Conservation (phyloP, 1,140 invertebrate genomes). For the Eciton burchellii region DNA sequence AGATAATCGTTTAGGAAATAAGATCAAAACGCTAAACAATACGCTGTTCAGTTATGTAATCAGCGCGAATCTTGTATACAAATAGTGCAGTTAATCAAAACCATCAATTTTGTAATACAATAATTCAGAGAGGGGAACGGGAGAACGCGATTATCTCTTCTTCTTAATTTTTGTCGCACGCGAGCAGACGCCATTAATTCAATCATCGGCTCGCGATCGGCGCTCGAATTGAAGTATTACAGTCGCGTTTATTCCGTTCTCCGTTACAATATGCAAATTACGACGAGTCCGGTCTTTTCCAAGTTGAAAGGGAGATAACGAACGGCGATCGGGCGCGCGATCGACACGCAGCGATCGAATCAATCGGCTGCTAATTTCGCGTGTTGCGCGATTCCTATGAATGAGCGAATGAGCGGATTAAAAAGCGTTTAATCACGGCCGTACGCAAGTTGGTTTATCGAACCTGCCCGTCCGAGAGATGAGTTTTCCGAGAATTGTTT, state of each 20-base stretch:
- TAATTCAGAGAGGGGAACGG: no score
- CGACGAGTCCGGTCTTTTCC: slow-evolving; percentile 1
- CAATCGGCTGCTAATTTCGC: slow-evolving; percentile 37
- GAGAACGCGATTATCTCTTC: slow-evolving; percentile 4
- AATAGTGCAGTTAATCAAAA: no score
- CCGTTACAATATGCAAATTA: slow-evolving; percentile 18
- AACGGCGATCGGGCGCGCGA: slow-evolving; percentile 23
- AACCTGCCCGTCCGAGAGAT: slow-evolving; percentile 27
- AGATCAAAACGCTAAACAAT: no score
- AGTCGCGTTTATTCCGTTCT: slow-evolving; percentile 15
- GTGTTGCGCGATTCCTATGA: neutral
- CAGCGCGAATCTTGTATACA: no score
- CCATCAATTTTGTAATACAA: no score
- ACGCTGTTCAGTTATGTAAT: no score
- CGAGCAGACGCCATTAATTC: slow-evolving; percentile 20
- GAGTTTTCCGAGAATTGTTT: slow-evolving; percentile 8
- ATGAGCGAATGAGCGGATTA: slow-evolving; percentile 33
- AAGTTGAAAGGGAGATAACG: slow-evolving; percentile 19
- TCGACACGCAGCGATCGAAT: slow-evolving; percentile 8
- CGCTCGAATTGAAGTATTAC: neutral
- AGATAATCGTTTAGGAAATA: no score
- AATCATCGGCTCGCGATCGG: slow-evolving; percentile 30
- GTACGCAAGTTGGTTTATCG: slow-evolving; percentile 24
- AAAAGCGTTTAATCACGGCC: slow-evolving; percentile 39
- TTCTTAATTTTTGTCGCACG: neutral